A percentile compares a stretch with the other conserved stretches of the same genome.
Evolutionary conservation across 2,113 vertebrate species (phyloP).

Genomic region (Lasiurus borealis): DNA sequence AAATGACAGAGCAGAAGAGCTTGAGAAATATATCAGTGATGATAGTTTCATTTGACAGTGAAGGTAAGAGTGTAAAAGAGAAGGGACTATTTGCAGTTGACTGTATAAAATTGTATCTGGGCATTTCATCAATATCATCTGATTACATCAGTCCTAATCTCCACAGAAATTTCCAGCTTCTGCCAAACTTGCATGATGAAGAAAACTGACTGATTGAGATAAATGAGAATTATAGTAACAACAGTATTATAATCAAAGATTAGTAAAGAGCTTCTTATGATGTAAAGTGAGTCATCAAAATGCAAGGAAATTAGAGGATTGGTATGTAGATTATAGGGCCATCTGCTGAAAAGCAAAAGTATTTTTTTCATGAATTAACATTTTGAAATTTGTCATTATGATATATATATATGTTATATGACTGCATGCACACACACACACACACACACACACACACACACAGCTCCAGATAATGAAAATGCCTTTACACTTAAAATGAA

Average conservation of each 20-base stretch:
- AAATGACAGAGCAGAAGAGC: not conserved
- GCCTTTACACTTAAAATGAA: not conserved
- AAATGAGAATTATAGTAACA: constrained; percentile 71
- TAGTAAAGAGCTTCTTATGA: constrained; percentile 60
- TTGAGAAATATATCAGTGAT: not conserved
- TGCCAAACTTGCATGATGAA: constrained; percentile 69
- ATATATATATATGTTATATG: not conserved
- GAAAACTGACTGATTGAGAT: constrained; percentile 78
- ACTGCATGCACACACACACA: not conserved
- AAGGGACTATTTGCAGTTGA: not conserved
- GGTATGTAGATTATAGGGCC: constrained; percentile 77
- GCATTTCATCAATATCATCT: constrained; percentile 50
- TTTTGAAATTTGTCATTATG: constrained; percentile 32
- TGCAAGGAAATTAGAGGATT: constrained; percentile 69
- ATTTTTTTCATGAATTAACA: constrained; percentile 66
- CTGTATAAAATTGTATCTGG: not conserved
- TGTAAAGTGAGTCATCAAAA: constrained; percentile 72
- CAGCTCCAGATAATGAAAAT: not conserved
- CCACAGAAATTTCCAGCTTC: constrained; percentile 65
- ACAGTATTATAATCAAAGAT: constrained; percentile 66
- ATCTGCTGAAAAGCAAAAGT: constrained; percentile 74
- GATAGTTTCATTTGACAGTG: not conserved
- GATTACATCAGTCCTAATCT: constrained; percentile 67
- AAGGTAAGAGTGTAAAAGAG: not conserved
- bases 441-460: not conserved